These are phyloP conservation scores for Hydrolagus colliei DNA, from an alignment of 2,797 vertebrate genomes.

Conservation along the genomic window DNA sequence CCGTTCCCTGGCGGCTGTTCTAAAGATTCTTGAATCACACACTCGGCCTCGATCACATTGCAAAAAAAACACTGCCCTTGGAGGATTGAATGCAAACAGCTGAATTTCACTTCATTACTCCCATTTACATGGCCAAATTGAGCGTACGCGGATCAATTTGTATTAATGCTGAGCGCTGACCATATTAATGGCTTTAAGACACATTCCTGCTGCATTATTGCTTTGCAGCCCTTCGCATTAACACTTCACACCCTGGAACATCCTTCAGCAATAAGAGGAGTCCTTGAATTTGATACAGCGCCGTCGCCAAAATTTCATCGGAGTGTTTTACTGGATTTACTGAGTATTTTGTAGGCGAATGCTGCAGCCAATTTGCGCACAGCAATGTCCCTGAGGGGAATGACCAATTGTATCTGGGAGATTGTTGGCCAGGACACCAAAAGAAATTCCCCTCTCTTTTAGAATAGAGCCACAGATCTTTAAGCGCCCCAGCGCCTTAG, in stretches of 20 bases:
- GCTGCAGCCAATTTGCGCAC: too few relatives aligned
- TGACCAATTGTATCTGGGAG: too few relatives aligned
- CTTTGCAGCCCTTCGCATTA: not conserved
- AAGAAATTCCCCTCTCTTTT: too few relatives aligned
- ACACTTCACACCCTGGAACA: not conserved
- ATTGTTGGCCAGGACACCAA: too few relatives aligned
- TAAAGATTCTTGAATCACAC: not conserved
- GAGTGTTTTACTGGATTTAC: too few relatives aligned
- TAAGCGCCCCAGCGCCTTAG: too few relatives aligned
- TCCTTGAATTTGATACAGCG: too few relatives aligned
- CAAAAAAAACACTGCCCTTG: not conserved
- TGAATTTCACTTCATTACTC: slow-evolving; percentile 29
- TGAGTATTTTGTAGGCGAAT: too few relatives aligned
- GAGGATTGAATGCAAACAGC: slow-evolving; percentile 17
- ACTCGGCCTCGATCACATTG: not conserved
- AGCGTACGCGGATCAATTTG: slow-evolving; percentile 23
- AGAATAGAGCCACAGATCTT: too few relatives aligned
- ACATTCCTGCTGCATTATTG: not conserved
- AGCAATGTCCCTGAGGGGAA: too few relatives aligned
- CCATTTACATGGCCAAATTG: slow-evolving; percentile 27
- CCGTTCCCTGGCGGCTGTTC: slow-evolving; percentile 5
- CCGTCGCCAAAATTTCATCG: too few relatives aligned
- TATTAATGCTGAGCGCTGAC: slow-evolving; percentile 9
- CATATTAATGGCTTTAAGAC: not conserved
- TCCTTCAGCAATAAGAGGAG: not conserved